phyloP scores from a whole-genome alignment of 2,797 vertebrate genomes.

The Strix occidentalis region DNA sequence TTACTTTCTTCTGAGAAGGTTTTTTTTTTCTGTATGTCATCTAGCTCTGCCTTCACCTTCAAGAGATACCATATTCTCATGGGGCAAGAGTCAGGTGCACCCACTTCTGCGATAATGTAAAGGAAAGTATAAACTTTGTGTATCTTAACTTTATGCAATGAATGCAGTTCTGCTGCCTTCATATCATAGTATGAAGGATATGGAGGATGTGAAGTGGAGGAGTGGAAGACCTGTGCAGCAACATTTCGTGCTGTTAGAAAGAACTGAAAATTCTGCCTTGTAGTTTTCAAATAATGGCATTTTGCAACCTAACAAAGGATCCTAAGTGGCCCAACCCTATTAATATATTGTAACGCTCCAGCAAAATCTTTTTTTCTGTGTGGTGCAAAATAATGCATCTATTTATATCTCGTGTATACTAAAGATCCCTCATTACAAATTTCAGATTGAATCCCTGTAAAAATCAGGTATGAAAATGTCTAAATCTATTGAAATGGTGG shows the following conservation, averaged over 20 bases:
- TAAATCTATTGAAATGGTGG: not conserved
- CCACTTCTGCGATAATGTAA: not conserved
- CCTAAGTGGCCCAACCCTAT: not conserved
- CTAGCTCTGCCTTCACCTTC: constrained; percentile 81
- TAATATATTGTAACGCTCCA: constrained; percentile 3
- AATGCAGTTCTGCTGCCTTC: not conserved
- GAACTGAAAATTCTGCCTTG: not conserved
- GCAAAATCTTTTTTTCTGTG: not conserved
- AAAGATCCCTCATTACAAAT: constrained; percentile 13
- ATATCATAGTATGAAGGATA: not conserved
- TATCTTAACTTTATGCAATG: not conserved
- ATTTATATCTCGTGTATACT: not conserved
- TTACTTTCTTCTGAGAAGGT: constrained; percentile 80
- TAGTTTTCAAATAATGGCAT: not conserved
- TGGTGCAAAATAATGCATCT: not conserved
- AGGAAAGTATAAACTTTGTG: not conserved
- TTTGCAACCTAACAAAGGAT: constrained; percentile 20
- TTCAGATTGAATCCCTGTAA: constrained; percentile 35
- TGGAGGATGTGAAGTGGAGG: not conserved
- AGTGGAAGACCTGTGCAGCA: not conserved
- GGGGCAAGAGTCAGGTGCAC: not conserved
- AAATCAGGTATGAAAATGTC: not conserved
- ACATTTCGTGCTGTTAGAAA: not conserved
- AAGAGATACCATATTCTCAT: not conserved
- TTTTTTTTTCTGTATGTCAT: constrained; percentile 77